These are phyloP conservation scores for Sakesphorus luctuosus DNA, from an alignment of 2,113 vertebrate genomes.

Conservation along the genomic window DNA sequence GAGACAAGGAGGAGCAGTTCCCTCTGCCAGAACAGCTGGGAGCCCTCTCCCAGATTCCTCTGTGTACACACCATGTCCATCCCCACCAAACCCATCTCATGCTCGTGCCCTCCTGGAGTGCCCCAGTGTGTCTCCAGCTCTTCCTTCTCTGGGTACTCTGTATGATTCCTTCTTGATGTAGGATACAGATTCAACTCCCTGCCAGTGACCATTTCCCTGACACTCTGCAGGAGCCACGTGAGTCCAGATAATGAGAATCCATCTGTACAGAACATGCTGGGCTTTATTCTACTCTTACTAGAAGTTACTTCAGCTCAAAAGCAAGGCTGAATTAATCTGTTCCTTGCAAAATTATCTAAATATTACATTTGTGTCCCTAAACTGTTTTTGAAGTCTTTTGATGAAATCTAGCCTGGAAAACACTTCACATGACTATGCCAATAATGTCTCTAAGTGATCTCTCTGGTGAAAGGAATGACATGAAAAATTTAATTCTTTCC, in stretches of 20 bases:
- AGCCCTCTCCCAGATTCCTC: not conserved
- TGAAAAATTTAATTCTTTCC: constrained; percentile 41
- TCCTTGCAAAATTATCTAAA: not conserved
- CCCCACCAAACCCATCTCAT: not conserved
- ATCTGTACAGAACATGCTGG: not conserved
- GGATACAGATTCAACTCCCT: not conserved
- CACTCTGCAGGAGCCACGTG: not conserved
- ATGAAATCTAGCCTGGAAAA: constrained; percentile 25
- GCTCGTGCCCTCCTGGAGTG: not conserved
- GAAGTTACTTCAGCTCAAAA: not conserved
- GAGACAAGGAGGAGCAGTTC: not conserved
- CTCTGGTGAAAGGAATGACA: constrained; percentile 13
- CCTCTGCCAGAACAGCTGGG: not conserved
- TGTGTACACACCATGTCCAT: rapidly evolving
- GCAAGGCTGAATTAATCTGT: not conserved
- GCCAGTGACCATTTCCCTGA: not conserved
- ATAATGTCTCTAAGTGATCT: not conserved
- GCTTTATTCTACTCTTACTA: not conserved
- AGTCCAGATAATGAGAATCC: not conserved
- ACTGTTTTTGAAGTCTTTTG: not conserved
- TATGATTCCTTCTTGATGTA: not conserved
- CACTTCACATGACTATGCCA: not conserved
- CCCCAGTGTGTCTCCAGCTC: not conserved
- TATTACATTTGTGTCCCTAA: not conserved
- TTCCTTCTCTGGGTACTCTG: not conserved